Conservation (phyloP, 2,888 invertebrate genomes). For the Eretmocerus hayati region DNA sequence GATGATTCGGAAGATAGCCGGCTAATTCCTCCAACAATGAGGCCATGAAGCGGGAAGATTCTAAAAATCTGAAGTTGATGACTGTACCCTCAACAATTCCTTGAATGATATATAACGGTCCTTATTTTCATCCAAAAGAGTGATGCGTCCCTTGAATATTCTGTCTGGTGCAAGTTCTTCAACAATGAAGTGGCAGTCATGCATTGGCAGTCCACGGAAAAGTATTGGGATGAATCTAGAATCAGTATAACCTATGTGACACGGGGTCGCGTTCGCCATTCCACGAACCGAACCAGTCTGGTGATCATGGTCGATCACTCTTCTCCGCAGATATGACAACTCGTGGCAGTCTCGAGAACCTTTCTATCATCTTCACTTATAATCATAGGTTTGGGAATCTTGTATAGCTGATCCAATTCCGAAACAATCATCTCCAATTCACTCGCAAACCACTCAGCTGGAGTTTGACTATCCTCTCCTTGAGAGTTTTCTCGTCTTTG, state of each 20-base stretch:
- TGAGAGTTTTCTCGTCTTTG: not conserved
- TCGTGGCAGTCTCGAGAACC: not conserved
- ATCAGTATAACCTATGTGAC: conserved; percentile 34
- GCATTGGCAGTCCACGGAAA: conserved; percentile 32
- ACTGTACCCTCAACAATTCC: conserved; percentile 6
- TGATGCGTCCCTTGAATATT: conserved; percentile 21
- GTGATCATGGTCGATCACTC: conserved; percentile 17
- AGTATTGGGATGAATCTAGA: conserved; percentile 30
- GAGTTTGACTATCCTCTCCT: not conserved
- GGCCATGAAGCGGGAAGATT: conserved; percentile 18
- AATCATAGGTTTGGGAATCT: conserved; percentile 2
- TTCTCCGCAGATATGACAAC: conserved; percentile 17
- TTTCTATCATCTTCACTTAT: not conserved
- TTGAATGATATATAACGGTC: conserved; percentile 32
- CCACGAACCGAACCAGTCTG: conserved; percentile 18
- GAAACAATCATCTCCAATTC: not conserved
- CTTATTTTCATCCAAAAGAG: conserved; percentile 32
- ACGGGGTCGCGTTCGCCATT: no score
- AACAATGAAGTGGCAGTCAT: conserved; percentile 28
- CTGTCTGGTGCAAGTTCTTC: conserved; percentile 22
- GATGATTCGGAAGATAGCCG: conserved; percentile 2
- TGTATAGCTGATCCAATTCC: not conserved
- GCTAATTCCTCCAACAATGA: conserved; percentile 13
- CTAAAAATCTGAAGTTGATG: conserved; percentile 15
- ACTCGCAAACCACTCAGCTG: conserved; percentile 6